phyloP scores from a whole-genome alignment of 2,797 vertebrate species.

The Rhynchonycteris naso region DNA sequence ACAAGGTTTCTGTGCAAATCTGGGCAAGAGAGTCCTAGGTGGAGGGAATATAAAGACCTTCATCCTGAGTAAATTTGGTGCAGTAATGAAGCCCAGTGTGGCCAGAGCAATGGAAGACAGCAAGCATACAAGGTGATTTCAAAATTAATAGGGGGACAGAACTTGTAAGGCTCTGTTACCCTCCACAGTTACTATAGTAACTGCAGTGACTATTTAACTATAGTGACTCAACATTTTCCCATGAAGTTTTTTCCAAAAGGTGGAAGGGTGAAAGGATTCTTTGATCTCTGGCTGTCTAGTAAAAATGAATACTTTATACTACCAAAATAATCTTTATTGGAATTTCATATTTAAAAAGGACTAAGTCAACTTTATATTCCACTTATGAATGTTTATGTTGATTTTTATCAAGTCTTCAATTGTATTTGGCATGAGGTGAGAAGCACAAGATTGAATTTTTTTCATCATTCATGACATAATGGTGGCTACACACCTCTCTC shows the following conservation, averaged over 20 bases:
- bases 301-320: not conserved
- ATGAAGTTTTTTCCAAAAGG: not conserved
- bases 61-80: not conserved
- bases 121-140: no score
- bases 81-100: not conserved
- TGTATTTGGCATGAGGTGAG: not conserved
- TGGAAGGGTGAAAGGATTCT: not conserved
- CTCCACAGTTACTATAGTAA: not conserved
- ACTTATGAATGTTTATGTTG: not conserved
- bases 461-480: not conserved
- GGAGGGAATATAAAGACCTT: not conserved
- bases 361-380: not conserved
- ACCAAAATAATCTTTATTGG: not conserved
- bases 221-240: not conserved
- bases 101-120: not conserved
- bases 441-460: not conserved
- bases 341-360: not conserved
- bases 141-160: rapidly evolving
- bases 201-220: rapidly evolving
- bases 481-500: not conserved
- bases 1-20: not conserved
- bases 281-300: not conserved
- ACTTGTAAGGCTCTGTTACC: not conserved
- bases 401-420: not conserved
- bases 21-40: not conserved